Base-by-base conservation (phyloP, 2,888 invertebrate genomes). In the Sturmia bella region DNA sequence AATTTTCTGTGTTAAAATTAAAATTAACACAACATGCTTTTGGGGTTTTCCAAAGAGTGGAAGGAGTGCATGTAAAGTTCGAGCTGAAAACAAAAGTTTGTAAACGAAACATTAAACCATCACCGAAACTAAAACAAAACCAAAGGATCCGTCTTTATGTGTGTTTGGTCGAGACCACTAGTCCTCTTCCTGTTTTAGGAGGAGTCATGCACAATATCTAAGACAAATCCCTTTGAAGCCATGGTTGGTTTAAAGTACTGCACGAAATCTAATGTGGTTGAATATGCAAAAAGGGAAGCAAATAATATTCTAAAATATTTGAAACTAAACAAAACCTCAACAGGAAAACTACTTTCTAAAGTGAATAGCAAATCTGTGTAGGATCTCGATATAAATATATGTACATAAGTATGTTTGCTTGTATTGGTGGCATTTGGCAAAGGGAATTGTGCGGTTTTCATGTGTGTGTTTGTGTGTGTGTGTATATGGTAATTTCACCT, bases 181-280 rank as follows among this genome's bases (percentile, higher is more conserved):
- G 50, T 45, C 21, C 27, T 50, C 41, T 41, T 9, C n/a, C 7
- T 56, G 19, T 32, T 68, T 69, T 39, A 52, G 61, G 17, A 45
- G 61, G 45, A 66, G 57, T 43, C 15, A 15, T 64, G 37, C 72
- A 21, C 41, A 52, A 17, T 41, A 74, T 74, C 78, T 66, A 82
- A 82, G 82, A 82, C 69, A 82, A 82, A 74, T 74, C 70, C 77
- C 82, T 78, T 82, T 82, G 82, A 78, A 78, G 82, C 64, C 19
- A 63, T 52, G 74, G 64, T 59, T 64, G 63, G 78, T 56, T 69
- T 48, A 39, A 57, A 70, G 17, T 68, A 11, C 39, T 52, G 37
- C 39, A 72, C 59, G 66, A 73, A 59, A 61, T 68, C 59, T 73
- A 61, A 66, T 72, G 72, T 79, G 78, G 66, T 66, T 72, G 52